These are phyloP conservation scores for Meteorus colon DNA, from an alignment of 2,888 invertebrate species.

Conservation along the genomic window DNA sequence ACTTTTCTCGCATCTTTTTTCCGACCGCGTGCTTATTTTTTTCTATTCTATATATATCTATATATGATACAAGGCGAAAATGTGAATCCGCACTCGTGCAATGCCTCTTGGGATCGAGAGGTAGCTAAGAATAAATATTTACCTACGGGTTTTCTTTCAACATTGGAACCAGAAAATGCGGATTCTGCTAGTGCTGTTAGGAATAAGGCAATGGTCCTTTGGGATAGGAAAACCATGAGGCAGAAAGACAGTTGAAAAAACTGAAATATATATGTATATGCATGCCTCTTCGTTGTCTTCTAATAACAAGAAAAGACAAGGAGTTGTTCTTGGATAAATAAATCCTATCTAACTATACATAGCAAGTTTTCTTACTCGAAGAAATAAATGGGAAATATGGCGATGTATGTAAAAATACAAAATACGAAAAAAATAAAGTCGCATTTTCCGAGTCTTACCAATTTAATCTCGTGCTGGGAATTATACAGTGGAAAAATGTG, in stretches of 20 bases:
- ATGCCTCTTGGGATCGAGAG: constrained; percentile 32
- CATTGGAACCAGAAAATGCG: constrained; percentile 33
- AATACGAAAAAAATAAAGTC: no score
- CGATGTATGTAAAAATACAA: no score
- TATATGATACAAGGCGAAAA: constrained; percentile 2
- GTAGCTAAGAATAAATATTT: constrained; percentile 40
- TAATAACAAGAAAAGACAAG: not conserved
- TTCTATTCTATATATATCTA: constrained; percentile 2
- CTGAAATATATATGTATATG: not conserved
- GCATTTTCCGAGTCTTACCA: no score
- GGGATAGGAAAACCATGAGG: not conserved
- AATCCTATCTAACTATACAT: not conserved
- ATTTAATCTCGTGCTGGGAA: no score
- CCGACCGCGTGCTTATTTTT: not conserved
- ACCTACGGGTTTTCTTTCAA: constrained; percentile 23
- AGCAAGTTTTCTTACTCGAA: no score
- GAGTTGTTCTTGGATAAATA: not conserved
- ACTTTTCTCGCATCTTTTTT: not conserved
- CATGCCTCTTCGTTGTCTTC: not conserved
- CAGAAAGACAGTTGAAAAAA: constrained; percentile 8
- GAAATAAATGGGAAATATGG: no score
- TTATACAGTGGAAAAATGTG: no score
- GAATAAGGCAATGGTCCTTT: constrained; percentile 13
- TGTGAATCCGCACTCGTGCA: constrained; percentile 37
- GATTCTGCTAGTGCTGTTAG: constrained; percentile 2